Evolutionary conservation across 1,140 invertebrate species (phyloP).

Genomic region (Nilaparvata lugens): DNA sequence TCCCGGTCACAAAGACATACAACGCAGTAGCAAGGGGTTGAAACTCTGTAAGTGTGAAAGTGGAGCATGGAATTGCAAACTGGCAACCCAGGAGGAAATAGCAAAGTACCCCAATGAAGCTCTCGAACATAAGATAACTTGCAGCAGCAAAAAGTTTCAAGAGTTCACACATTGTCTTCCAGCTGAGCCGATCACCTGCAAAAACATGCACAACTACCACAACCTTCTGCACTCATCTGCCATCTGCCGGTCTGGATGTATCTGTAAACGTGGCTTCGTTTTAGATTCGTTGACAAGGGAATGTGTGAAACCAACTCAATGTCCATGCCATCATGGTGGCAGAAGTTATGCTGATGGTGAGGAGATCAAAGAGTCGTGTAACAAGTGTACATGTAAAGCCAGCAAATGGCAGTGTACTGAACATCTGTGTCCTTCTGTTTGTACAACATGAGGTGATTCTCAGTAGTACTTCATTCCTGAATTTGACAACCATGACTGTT

Average conservation of each 20-base stretch:
- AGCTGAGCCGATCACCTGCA: constrained; percentile 65
- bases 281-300: constrained; percentile 51
- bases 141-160: constrained; percentile 47
- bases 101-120: constrained; percentile 47
- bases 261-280: constrained; percentile 66
- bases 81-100: constrained; percentile 51
- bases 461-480: no score
- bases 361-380: constrained; percentile 69
- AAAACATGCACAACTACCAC: constrained; percentile 60
- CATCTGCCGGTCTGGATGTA: constrained; percentile 65
- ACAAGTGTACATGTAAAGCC: constrained; percentile 57
- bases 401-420: constrained; percentile 61
- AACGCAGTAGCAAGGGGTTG: constrained; percentile 49
- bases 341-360: constrained; percentile 68
- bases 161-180: constrained; percentile 69
- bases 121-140: constrained; percentile 45
- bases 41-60: constrained; percentile 67
- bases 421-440: constrained; percentile 52
- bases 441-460: constrained; percentile 71
- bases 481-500: constrained; percentile 9
- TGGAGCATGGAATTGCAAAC: constrained; percentile 61
- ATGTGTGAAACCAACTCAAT: constrained; percentile 59
- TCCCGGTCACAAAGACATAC: constrained; percentile 62
- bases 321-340: constrained; percentile 83
- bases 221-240: constrained; percentile 36